phyloP scores from a whole-genome alignment of 1,140 invertebrate species.

The Colletes latitarsis region DNA sequence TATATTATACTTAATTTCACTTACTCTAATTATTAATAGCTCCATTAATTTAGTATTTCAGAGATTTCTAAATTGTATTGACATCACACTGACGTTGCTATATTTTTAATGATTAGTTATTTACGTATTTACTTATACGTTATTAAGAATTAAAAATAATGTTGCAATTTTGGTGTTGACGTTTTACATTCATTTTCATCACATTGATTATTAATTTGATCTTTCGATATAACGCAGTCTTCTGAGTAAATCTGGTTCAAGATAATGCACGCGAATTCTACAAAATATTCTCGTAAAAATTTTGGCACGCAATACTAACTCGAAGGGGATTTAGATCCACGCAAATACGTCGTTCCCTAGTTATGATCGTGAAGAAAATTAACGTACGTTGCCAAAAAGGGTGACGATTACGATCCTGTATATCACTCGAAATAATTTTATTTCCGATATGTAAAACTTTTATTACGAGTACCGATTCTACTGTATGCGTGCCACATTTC shows the following conservation, averaged over 20 bases:
- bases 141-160: neutral
- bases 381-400: no score
- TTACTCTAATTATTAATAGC: no score
- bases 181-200: neutral
- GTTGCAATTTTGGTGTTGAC: neutral
- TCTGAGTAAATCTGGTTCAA: neutral
- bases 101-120: no score
- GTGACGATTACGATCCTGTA: neutral
- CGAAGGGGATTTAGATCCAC: neutral
- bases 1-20: no score
- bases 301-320: conserved; percentile 12
- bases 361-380: neutral
- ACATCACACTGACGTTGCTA: neutral
- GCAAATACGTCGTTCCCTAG: neutral
- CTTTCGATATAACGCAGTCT: neutral
- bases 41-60: no score
- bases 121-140: no score
- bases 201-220: neutral
- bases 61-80: neutral
- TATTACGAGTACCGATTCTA: no score
- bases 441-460: neutral
- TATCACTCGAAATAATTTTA: neutral
- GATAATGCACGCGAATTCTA: conserved; percentile 4
- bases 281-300: neutral
- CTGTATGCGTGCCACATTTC: no score